Conservation (phyloP, 2,113 vertebrate species). For the Clinocottus analis region DNA sequence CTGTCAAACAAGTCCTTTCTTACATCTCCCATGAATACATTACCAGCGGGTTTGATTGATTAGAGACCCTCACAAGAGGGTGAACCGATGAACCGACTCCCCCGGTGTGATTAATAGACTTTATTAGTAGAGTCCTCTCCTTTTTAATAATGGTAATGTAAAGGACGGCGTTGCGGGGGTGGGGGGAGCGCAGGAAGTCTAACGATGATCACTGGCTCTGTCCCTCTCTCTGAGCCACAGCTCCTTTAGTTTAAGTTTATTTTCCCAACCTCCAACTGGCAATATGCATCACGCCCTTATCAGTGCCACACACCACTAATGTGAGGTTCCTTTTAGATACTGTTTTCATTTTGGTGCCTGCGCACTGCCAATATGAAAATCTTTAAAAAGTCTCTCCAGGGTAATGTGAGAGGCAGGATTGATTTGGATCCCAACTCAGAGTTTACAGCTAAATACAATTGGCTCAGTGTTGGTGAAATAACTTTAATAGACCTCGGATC, state of each 20-base stretch:
- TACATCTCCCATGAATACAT: constrained; percentile 84
- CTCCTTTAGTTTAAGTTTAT: constrained; percentile 62
- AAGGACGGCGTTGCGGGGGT: constrained; percentile 63
- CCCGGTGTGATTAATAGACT: constrained; percentile 86
- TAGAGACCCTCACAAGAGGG: constrained; percentile 80
- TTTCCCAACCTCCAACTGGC: constrained; percentile 62
- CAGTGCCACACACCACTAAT: constrained; percentile 56
- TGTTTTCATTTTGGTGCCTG: constrained; percentile 58
- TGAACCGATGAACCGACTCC: constrained; percentile 81
- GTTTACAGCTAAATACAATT: constrained; percentile 74
- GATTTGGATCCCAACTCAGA: constrained; percentile 61
- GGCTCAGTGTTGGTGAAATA: constrained; percentile 57
- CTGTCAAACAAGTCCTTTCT: constrained; percentile 85
- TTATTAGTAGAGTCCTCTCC: constrained; percentile 85
- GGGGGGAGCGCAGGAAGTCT: constrained; percentile 63
- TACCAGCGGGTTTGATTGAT: constrained; percentile 83
- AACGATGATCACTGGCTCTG: constrained; percentile 72
- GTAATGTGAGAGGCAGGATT: constrained; percentile 64
- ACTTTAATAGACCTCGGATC: constrained; percentile 56
- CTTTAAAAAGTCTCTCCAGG: constrained; percentile 64
- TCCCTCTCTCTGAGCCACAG: constrained; percentile 65
- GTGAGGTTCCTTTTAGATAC: constrained; percentile 61
- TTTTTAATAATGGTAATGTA: constrained; percentile 85
- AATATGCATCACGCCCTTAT: constrained; percentile 73
- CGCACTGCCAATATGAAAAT: constrained; percentile 57